phyloP scores from a whole-genome alignment of 1,140 invertebrate genomes.

The Varroa destructor region DNA sequence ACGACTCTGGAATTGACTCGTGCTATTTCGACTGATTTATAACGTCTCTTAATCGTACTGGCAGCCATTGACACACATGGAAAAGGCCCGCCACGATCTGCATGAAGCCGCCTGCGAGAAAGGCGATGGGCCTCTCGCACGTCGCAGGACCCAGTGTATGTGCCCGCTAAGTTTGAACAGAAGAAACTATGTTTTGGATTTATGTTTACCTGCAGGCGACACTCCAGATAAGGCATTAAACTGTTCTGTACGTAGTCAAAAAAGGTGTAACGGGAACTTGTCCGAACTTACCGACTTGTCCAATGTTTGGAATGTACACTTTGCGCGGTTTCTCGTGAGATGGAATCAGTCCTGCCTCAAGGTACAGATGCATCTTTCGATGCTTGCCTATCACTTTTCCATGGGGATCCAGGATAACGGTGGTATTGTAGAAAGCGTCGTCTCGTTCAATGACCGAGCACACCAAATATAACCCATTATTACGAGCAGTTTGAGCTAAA shows the following conservation, averaged over 20 bases:
- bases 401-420: background rate
- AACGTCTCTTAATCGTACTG: no score
- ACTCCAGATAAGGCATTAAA: background rate
- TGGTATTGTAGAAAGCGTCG: conserved; percentile 9
- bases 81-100: no score
- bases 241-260: background rate
- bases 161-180: no score
- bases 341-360: conserved; percentile 1
- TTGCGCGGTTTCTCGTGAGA: conserved; percentile 5
- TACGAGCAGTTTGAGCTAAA: background rate
- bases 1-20: no score
- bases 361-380: conserved; percentile 22
- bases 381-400: background rate
- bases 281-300: background rate
- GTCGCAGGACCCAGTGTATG: no score
- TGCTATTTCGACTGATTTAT: no score
- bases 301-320: background rate
- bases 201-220: no score
- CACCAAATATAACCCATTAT: background rate
- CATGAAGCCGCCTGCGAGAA: no score
- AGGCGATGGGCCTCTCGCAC: no score
- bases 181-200: no score
- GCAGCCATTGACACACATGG: no score
- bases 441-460: background rate
- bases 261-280: no score